Percentiles rank a stretch among this genome's conserved stretches.
These are phyloP conservation scores for Anguilla rostrata DNA, from an alignment of 2,113 vertebrate species.

Conservation along the genomic window DNA sequence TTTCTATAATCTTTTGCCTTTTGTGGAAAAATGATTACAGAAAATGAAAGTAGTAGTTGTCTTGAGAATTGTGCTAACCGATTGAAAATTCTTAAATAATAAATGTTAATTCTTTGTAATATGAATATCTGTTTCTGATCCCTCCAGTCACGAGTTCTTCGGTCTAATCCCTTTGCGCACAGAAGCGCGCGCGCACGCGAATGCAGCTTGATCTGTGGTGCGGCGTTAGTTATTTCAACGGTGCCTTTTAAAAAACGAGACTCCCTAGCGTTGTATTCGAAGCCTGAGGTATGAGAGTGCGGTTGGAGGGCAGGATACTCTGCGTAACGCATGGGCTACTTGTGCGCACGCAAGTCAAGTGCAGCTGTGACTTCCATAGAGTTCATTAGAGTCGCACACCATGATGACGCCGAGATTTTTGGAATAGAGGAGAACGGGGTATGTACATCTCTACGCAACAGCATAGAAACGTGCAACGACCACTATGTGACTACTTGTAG, in stretches of 20 bases:
- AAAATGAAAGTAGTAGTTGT: too few relatives aligned
- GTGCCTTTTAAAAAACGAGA: neutral
- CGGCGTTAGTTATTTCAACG: neutral
- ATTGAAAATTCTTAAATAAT: too few relatives aligned
- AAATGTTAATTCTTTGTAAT: too few relatives aligned
- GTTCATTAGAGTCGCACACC: neutral
- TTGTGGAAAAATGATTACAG: too few relatives aligned
- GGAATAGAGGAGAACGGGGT: neutral
- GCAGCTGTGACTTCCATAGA: neutral
- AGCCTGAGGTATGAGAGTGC: neutral
- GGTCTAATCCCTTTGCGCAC: neutral
- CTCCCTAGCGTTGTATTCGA: neutral
- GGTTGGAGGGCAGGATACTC: too few relatives aligned
- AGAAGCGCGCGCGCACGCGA: neutral
- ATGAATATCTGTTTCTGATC: slow-evolving; percentile 19
- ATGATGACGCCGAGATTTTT: neutral
- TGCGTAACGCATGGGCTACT: neutral
- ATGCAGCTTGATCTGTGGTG: neutral
- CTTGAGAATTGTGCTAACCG: too few relatives aligned
- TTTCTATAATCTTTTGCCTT: too few relatives aligned
- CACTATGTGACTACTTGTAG: neutral
- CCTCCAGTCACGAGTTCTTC: neutral
- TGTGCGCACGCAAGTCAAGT: neutral
- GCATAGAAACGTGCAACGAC: neutral
- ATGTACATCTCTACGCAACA: neutral